phyloP scores from a whole-genome alignment of 2,797 vertebrate genomes.

The Fundulus diaphanus region DNA sequence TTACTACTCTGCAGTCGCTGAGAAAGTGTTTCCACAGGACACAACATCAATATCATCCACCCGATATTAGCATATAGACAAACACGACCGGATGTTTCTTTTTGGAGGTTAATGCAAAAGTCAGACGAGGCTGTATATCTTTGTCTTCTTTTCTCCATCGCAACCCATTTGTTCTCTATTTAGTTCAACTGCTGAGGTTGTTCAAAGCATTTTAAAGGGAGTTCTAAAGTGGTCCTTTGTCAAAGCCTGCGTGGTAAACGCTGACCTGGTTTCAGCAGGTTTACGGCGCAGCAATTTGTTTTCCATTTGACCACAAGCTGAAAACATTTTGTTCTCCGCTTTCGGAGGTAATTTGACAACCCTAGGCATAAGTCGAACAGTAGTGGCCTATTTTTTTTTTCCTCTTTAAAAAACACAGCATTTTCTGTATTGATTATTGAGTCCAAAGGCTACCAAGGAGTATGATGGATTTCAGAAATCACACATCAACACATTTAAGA shows the following conservation, averaged over 20 bases:
- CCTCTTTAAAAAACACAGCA: conserved; percentile 1
- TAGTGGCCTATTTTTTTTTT: conserved; percentile 12
- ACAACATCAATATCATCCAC: conserved; percentile 43
- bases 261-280: conserved; percentile 44
- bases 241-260: conserved; percentile 35
- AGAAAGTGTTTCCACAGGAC: not conserved
- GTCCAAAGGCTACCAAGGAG: not conserved
- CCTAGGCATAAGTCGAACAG: conserved; percentile 14
- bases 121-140: not conserved
- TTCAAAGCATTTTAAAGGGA: conserved; percentile 36
- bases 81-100: conserved; percentile 20
- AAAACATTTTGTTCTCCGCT: conserved; percentile 26
- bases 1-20: conserved; percentile 28
- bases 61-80: conserved; percentile 32
- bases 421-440: conserved; percentile 6
- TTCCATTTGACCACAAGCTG: conserved; percentile 31
- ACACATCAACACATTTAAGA: not conserved
- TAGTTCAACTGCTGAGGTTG: conserved; percentile 13
- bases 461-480: not conserved
- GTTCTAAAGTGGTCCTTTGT: conserved; percentile 49
- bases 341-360: conserved; percentile 26
- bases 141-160: not conserved
- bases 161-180: conserved; percentile 12
- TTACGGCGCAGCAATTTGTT: conserved; percentile 37
- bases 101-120: conserved; percentile 12